These are phyloP conservation scores for Sebastes cheni DNA, from an alignment of 2,797 vertebrate species.

Conservation along the genomic window DNA sequence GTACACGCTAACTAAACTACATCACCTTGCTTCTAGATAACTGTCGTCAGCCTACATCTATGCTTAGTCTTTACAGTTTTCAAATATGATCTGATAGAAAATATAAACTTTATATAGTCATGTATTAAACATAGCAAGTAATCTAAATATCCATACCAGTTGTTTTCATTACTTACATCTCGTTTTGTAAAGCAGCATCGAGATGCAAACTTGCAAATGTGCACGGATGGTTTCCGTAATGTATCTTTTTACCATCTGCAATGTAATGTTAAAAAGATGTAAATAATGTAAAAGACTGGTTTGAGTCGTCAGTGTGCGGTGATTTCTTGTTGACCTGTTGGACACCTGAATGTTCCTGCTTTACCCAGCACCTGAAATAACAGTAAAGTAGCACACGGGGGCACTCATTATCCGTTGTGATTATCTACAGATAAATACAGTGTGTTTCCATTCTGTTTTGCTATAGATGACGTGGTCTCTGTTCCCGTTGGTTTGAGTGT, in stretches of 20 bases:
- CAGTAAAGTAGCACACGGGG: slow-evolving; percentile 41
- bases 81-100: slow-evolving; percentile 72
- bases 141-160: slow-evolving; percentile 36
- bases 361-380: slow-evolving; percentile 56
- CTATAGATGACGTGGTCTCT: slow-evolving; percentile 37
- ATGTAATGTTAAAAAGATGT: slow-evolving; percentile 14
- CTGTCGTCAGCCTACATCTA: slow-evolving; percentile 44
- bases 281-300: slow-evolving; percentile 2
- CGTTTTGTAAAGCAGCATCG: not conserved
- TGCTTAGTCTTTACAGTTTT: slow-evolving; percentile 61
- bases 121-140: slow-evolving; percentile 54
- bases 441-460: not conserved
- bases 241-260: not conserved
- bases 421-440: slow-evolving; percentile 2
- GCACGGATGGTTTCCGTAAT: not conserved
- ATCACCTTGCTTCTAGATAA: slow-evolving; percentile 10
- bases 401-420: not conserved
- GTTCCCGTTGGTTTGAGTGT: slow-evolving; percentile 49
- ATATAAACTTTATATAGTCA: slow-evolving; percentile 71
- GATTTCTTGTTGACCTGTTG: slow-evolving; percentile 33
- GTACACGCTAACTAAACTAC: slow-evolving; percentile 13
- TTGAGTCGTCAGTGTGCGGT: slow-evolving; percentile 16
- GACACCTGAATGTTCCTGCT: slow-evolving; percentile 54
- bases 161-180: slow-evolving; percentile 17
- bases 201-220: not conserved